Evolutionary conservation across 2,888 invertebrate species (phyloP), one percentile per base, ranked within the genome.

Genomic region (Chaetogeoica ovagalla): DNA sequence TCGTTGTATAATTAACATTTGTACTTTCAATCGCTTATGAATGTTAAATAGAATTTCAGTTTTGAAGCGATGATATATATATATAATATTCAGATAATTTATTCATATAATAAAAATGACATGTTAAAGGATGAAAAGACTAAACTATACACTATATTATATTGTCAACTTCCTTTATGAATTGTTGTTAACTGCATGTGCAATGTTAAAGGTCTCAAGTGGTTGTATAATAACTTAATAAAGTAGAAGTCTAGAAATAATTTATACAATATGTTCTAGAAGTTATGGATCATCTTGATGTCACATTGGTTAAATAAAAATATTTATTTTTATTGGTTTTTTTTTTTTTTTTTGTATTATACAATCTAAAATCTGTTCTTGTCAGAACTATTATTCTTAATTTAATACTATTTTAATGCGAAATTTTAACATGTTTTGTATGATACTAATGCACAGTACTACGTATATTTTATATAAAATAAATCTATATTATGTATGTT

Each of bases 251-350:
- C 57, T 68, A 76, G 66, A 66, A 68, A 48, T 76, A 76, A 57
- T 66, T 66, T 75, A 57, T 66, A 59, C 43, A 60, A 65, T 75
- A 76, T 76, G 66, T 68, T 76, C 75, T 76, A 76, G 59, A 68
- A 69, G 68, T 60, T 60, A 68, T 76, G 68, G 43, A 76, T 68
- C 30, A 66, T 75, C 39, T 68, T 69, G 43, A 76, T 76, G 66
- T 68, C 66, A 68, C 76, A 76, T 70, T 69, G 69, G 77, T 70
- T 77, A 70, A 77, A 76, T 77, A 77, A 77, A 74, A 69, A 63
- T 70, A 69, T 69, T 69, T 77, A 77, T 77, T 69, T 77, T 77
- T 77, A 75, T 9, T 66, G 55, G 37, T 30, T 62, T 65, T 68
- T 76, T 59, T 60, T 30, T 76, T 68, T 66, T 59, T 76, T 43